Base-by-base conservation (phyloP, 2,888 invertebrate species). In the Macrophya alboannulata region DNA sequence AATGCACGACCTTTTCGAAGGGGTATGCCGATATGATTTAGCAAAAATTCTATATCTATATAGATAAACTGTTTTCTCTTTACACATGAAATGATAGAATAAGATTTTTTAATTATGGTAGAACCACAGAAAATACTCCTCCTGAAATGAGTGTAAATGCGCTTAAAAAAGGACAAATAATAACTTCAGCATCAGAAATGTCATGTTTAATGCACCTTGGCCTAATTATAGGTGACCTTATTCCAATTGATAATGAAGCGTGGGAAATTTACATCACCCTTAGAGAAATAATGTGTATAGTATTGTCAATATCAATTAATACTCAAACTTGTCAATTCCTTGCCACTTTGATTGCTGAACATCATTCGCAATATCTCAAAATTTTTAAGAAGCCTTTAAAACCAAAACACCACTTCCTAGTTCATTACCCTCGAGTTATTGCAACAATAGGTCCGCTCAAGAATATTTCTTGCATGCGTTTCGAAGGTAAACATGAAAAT, bases 111-210 rank as follows among this genome's bases (percentile, higher is more conserved):
- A 21, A 62, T 55, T 74, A 76, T 31, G 59, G 76, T 55, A 76
- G 43, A 4, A 83, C 4, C 1, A n/a, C 55, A 74, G 59, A 17
- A 59, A 84, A 83, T 65, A 83, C 62, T 45, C 83, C 83, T n/a
- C 65, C 68, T 37, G 65, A 83, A 55, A 65, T 83, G 25, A 65
- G 62, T 31, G 15, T 31, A 17, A 5, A 45, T n/a, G 45, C 43
- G 25, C 45, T 83, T 6, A 17, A 59, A 43, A 83, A 83, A 83
- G 68, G 68, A 65, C 21, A 65, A 17, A 68, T 83, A 65, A 83
- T 43, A 62, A 83, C 48, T 62, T 83, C 83, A 10, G 83, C 83
- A 55, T 83, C 83, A n/a, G 83, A 83, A 83, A 83, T 83, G 83
- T 40, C 17, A 43, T 83, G 83, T 43, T 40, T 83, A 21, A 83